Evolutionary conservation across 2,113 vertebrate genomes (phyloP), one percentile per base, ranked within the genome.

Genomic region (Cichladusa arquata): DNA sequence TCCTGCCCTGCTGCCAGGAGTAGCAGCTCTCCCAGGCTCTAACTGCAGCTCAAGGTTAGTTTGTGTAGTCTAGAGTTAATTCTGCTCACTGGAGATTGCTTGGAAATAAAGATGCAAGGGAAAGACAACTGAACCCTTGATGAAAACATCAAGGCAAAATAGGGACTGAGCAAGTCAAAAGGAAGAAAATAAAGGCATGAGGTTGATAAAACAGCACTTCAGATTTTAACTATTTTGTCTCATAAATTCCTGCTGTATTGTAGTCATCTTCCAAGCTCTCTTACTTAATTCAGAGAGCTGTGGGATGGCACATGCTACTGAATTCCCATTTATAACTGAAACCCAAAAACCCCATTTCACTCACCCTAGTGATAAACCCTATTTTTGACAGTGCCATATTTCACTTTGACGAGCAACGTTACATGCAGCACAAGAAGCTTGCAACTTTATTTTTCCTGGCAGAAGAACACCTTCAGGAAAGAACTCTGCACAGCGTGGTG

Each of bases 31-130:
- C 67, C 42, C 22, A 74, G 67, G 50, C 58, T 90, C 74, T 8
- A 17, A 7, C 17, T 50, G 10, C 65, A 40, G 62, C 34, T 88
- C 92, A 88, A 93, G 94, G 86, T 88, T 81, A 65, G 47, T 34
- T 78, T 89, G 81, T 92, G 86, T 81, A 86, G 80, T 77, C 76
- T 90, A 9, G 71, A 95, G 62, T 58, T 88, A 83, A 92, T 81
- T 88, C 82, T 92, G 80, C 80, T 64, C 67, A 60, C 60, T 90
- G 62, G 58, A 96, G 71, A 53, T 2, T 60, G 79, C 76, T 83
- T 78, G 42, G 88, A 93, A 94, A 65, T 1, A 29, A 54, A 92
- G 76, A 90, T 42, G n/a, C 29, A 45, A 88, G 82, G 51, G 47
- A 83, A 86, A 94, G 92, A 69, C 74, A 94, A 69, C 2, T 53